Evolutionary conservation across 2,888 invertebrate species (phyloP), one percentile per base, ranked within the genome.

Genomic region (Ditula angustiorana): DNA sequence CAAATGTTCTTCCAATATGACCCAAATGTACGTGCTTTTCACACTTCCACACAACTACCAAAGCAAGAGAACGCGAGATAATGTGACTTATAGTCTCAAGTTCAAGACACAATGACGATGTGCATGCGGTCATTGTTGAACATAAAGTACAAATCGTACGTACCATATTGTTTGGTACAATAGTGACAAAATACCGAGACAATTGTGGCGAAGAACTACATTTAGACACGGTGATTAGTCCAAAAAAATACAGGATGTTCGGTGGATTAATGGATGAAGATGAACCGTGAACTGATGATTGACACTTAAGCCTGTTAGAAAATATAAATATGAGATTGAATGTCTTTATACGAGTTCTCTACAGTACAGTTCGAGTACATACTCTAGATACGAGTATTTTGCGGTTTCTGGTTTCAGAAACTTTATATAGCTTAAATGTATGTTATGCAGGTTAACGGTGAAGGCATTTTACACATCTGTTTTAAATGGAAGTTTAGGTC

Each of bases 21-120:
- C 37, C 63, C 58, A 52, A 63, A 58, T 52, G 58, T 59, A 59
- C 53, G 59, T 64, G 58, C 24, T 35, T 57, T 62, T 33, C 21
- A 50, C 44, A 52, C 26, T 33, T 33, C 26, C 2, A 2, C 44
- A 41, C 16, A 44, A 49, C 52, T 44, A 33, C 41, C 44, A 55
- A 11, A 16, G 13, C 16, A 35, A 37, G n/a, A n/a, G 41, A 10
- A 10, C 41, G 41, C 41, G 19, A 19, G 41, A 49, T 49, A 46
- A 47, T 63, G 58, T 28, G 28, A 58, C 46, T 50, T 61, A 37
- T 30, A 30, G 37, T 46, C 11, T 23, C 63, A 58, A 58, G 58
- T 63, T 63, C 33, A 63, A 26, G 49, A 41, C 30, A 63, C 19
- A 58, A 58, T 52, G 56, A 33, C n/a, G 28, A 49, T 52, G 41